Evolutionary conservation across 2,888 invertebrate genomes (phyloP), one percentile per base, ranked within the genome.

Genomic region (Silvanus unidentatus): DNA sequence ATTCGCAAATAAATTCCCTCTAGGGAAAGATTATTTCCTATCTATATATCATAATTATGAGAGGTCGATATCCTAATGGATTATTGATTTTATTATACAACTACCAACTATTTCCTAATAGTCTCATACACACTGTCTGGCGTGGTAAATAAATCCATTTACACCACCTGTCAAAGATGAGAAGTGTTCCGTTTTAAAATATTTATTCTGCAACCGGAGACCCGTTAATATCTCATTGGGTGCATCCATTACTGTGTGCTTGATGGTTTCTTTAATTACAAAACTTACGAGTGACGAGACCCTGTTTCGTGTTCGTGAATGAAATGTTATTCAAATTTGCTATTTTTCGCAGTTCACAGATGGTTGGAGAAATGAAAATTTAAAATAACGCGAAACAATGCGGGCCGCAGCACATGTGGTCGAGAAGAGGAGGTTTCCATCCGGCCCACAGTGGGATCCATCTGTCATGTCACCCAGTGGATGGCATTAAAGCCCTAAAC

Each of bases 381-480:
- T 49, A 38, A 47, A 47, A 51, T 51, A 41, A 52, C 45, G 42
- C 42, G 45, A 42, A 44, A 49, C 49, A 52, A 52, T 47, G 42
- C 48, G 43, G 38, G 47, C 42, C 46, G 49, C 47, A n/a, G 44
- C 52, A 52, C 48, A 49, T 47, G 48, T 47, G 12, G 22, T 22
- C 8, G 32, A 39, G 32, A 38, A 10, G 43, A 32, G 43, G 34
- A 14, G 34, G 42, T 42, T 16, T 34, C 39, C 43, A 14, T 34
- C 9, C 34, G 39, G 35, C 39, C 43, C 43, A 35, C 39, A 32
- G 39, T 47, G 47, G 49, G 54, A 55, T 52, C 55, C 60, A 57
- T 58, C 57, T 60, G 59, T 58, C 60, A 54, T 43, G 42, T 48
- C 52, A 48, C 47, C 47, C 51, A 51, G 11, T 32, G 10, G 3